Evolutionary conservation across 1,140 invertebrate species (phyloP).

Genomic region (Periplaneta americana): DNA sequence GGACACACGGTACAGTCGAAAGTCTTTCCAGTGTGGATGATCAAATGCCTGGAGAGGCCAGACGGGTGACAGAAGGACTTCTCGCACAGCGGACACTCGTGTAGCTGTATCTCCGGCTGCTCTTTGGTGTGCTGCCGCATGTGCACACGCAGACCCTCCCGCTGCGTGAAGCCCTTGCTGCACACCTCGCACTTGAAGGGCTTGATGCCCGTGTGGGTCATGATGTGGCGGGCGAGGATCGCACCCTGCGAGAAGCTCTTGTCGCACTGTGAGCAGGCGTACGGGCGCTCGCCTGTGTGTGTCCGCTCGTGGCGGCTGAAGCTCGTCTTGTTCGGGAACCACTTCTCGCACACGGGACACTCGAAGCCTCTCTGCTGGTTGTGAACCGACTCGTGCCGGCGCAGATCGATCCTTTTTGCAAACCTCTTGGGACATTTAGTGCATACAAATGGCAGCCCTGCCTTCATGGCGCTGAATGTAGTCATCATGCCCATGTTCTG

Average conservation of each 20-base stretch:
- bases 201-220: slow-evolving; percentile 79
- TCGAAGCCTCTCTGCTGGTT: slow-evolving; percentile 47
- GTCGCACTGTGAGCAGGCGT: slow-evolving; percentile 63
- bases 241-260: slow-evolving; percentile 72
- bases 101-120: slow-evolving; percentile 50
- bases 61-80: slow-evolving; percentile 62
- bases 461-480: neutral
- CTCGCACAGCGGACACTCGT: slow-evolving; percentile 60
- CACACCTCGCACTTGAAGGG: slow-evolving; percentile 75
- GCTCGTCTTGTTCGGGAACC: slow-evolving; percentile 75
- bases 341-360: slow-evolving; percentile 65
- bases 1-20: slow-evolving; percentile 60
- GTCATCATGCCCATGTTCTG: too few species aligned
- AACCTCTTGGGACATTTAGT: slow-evolving; percentile 49
- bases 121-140: slow-evolving; percentile 51
- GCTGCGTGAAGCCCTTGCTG: slow-evolving; percentile 65
- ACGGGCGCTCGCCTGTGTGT: slow-evolving; percentile 72
- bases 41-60: slow-evolving; percentile 62
- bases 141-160: slow-evolving; percentile 57
- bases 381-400: slow-evolving; percentile 55
- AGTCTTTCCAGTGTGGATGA: slow-evolving; percentile 59
- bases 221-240: slow-evolving; percentile 73
- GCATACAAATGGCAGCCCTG: slow-evolving; percentile 39
- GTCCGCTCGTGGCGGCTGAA: slow-evolving; percentile 71
- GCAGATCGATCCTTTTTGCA: slow-evolving; percentile 47